Base-by-base conservation (phyloP, 1,140 invertebrate species). In the Lordiphosa stackelbergi region DNA sequence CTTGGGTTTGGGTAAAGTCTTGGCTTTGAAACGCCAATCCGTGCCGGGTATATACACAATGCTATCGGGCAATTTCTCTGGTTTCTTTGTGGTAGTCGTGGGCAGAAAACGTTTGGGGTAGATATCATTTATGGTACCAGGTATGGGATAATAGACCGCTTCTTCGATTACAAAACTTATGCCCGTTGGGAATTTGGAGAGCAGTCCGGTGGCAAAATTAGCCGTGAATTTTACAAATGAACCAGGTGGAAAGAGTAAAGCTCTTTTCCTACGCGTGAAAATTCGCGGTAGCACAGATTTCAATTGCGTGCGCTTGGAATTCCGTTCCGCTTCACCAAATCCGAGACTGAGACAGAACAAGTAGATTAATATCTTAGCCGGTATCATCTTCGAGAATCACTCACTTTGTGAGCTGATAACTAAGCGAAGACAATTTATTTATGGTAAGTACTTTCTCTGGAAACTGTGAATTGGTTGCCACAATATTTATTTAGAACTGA, bases 61-160 rank as follows among this genome's bases (percentile, higher is more conserved):
- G 0, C 64, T 47, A 7, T 66, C 63, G 1, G 58, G 56, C 47
- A 28, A 51, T 56, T 24, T 62, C 24, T 58, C 51, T 0, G 79
- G 84, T 9, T 61, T 66, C 5, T 58, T 36, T 4, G 78, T 78
- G 0, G 84, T 78, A 7, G 72, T 63, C 38, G 60, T 75, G 4
- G 78, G 53, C 35, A 65, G n/a, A 10, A 73, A 85, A 5, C 47
- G 64, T 11, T 79, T 85, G 3, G 85, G 85, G 34, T 85, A 75
- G 0, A 85, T 42, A 59, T 86, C 85, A 10, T 66, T 58, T 2
- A 74, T 12, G 0, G 37, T 59, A 3, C 75, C 65, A 0, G 77
- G 75, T 4, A 83, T 49, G 0, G 85, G 85, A 52, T 73, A 86
- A 13, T 86, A 86, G 3, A 75, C 48, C 8, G 85, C 85, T 16